These are phyloP conservation scores for Colaptes auratus DNA, from an alignment of 2,113 vertebrate species.

Conservation along the genomic window DNA sequence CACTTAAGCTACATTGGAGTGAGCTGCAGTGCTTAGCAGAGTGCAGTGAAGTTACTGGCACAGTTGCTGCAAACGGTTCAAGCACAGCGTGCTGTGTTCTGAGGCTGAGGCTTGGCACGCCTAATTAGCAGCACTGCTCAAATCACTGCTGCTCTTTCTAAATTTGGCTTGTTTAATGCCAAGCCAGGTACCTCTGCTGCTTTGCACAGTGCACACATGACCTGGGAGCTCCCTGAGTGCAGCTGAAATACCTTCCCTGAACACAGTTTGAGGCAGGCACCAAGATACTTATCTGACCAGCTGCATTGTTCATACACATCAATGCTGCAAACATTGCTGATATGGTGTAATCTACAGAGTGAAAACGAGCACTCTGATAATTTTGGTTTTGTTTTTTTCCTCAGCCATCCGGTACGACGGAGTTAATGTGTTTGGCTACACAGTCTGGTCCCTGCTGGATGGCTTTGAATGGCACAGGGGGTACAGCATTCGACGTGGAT, in stretches of 20 bases:
- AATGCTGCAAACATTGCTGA: neutral
- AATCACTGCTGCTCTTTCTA: neutral
- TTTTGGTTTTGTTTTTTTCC: conserved; percentile 36
- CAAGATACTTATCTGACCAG: neutral
- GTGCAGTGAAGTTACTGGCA: neutral
- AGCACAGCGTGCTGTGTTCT: fast-evolving
- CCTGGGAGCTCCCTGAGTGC: neutral
- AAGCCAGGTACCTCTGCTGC: neutral
- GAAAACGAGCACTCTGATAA: neutral
- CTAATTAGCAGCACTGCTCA: neutral
- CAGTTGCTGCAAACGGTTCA: neutral
- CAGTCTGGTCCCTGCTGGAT: conserved; percentile 94
- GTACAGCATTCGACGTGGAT: conserved; percentile 89
- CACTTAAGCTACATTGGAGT: fast-evolving
- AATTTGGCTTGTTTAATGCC: neutral
- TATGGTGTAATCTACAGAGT: neutral
- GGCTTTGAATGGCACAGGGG: conserved; percentile 95
- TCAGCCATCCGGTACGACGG: conserved; percentile 87
- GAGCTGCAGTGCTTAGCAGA: neutral
- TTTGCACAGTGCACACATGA: neutral
- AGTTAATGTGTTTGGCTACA: conserved; percentile 92
- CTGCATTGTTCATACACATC: neutral
- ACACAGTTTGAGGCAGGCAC: neutral
- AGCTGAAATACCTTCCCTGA: neutral
- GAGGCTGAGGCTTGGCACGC: fast-evolving